Percentiles rank a stretch among this genome's conserved stretches.
These are phyloP conservation scores for Grapholita molesta DNA, from an alignment of 1,140 invertebrate genomes.

Conservation along the genomic window DNA sequence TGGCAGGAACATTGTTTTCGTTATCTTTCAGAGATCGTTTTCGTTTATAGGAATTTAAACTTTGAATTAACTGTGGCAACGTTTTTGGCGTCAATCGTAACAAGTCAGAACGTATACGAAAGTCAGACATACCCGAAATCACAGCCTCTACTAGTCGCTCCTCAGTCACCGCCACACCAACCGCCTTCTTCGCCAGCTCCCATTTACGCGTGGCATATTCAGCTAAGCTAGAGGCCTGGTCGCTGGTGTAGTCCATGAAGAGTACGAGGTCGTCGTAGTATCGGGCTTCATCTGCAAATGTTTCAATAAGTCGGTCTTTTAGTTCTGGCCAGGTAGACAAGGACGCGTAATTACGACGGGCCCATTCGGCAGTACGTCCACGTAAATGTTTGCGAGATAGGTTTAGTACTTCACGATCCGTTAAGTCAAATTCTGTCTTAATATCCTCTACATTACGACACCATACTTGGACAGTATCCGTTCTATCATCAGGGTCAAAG, in stretches of 20 bases:
- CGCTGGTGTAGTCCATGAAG: constrained; percentile 32
- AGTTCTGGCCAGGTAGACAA: constrained; percentile 34
- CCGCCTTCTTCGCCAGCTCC: constrained; percentile 29
- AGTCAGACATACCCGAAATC: constrained; percentile 36
- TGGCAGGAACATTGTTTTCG: too few relatives aligned
- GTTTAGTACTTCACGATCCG: constrained; percentile 35
- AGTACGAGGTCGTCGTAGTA: constrained; percentile 36
- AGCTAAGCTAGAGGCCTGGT: constrained; percentile 30
- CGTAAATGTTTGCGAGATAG: constrained; percentile 32
- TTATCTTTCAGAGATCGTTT: too few relatives aligned
- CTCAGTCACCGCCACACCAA: constrained; percentile 31
- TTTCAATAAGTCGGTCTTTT: constrained; percentile 28
- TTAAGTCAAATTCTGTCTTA: constrained; percentile 24
- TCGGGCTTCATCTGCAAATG: constrained; percentile 32
- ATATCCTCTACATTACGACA: constrained; percentile 36
- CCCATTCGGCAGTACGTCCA: constrained; percentile 36
- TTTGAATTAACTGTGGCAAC: constrained; percentile 26
- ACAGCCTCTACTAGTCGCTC: constrained; percentile 26
- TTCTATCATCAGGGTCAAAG: constrained; percentile 30
- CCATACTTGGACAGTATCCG: constrained; percentile 39
- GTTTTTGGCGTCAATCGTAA: constrained; percentile 30
- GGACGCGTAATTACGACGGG: constrained; percentile 30
- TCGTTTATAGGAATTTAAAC: too few relatives aligned
- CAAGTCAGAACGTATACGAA: constrained; percentile 31
- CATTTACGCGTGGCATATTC: constrained; percentile 32